Percentiles rank a stretch among this genome's conserved stretches.
Conservation (phyloP, 2,888 invertebrate genomes). For the Drosophila meridiana region DNA sequence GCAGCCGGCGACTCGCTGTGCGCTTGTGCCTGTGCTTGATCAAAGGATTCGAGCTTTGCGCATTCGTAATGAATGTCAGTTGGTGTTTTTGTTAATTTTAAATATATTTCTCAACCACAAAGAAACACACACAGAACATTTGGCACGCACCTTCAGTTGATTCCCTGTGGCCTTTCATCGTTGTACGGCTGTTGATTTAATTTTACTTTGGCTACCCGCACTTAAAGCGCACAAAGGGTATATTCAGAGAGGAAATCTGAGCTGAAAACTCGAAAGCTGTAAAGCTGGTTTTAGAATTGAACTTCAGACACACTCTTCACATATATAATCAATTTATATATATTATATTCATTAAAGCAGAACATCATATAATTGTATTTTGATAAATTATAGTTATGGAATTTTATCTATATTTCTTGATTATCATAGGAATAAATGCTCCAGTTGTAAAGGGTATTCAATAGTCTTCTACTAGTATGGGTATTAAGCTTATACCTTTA, state of each 20-base stretch:
- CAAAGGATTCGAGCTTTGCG: constrained; percentile 63
- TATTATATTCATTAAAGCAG: neutral
- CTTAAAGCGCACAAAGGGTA: neutral
- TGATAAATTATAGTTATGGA: neutral
- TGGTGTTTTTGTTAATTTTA: constrained; percentile 64
- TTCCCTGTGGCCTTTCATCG: constrained; percentile 37
- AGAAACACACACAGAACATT: constrained; percentile 11
- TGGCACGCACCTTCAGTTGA: constrained; percentile 23
- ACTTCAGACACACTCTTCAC: neutral
- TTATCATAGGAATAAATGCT: neutral
- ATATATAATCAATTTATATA: neutral
- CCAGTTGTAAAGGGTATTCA: neutral
- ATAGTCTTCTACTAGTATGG: neutral
- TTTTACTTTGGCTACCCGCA: constrained; percentile 37
- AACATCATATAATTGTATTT: neutral
- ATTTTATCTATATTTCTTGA: neutral
- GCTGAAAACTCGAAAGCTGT: neutral
- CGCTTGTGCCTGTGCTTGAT: constrained; percentile 39
- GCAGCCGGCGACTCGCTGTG: constrained; percentile 32
- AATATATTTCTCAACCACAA: constrained; percentile 40
- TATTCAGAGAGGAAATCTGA: neutral
- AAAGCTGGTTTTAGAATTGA: neutral
- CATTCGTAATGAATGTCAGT: constrained; percentile 57
- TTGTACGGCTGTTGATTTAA: constrained; percentile 56
- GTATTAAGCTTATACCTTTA: neutral